phyloP scores from a whole-genome alignment of 2,888 invertebrate genomes.

The Helleia helle region DNA sequence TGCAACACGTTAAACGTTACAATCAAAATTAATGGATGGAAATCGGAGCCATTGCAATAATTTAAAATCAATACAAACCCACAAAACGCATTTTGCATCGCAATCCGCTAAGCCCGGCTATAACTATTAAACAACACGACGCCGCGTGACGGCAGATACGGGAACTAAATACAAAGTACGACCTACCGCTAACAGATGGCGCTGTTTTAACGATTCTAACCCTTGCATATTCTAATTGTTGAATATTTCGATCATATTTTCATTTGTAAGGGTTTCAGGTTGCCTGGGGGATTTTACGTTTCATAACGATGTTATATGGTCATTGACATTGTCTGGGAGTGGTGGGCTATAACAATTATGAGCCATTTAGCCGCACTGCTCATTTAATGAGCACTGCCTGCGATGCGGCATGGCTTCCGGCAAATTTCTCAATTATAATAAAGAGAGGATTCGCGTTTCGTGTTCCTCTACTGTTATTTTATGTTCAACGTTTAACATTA shows the following conservation, averaged over 20 bases:
- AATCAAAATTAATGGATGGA: slow-evolving; percentile 7
- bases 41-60: slow-evolving; percentile 17
- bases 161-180: slow-evolving; percentile 40
- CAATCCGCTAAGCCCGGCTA: slow-evolving; percentile 15
- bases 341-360: slow-evolving; percentile 38
- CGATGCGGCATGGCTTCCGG: slow-evolving; percentile 20
- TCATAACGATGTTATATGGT: slow-evolving; percentile 27
- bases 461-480: slow-evolving; percentile 29
- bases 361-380: slow-evolving; percentile 35
- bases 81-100: slow-evolving; percentile 23
- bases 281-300: slow-evolving; percentile 22
- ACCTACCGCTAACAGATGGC: slow-evolving; percentile 42
- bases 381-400: slow-evolving; percentile 37
- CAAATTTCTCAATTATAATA: slow-evolving; percentile 42
- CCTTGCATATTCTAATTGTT: slow-evolving; percentile 38
- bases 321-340: slow-evolving; percentile 31
- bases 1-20: slow-evolving; percentile 10
- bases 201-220: slow-evolving; percentile 33
- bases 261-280: slow-evolving; percentile 37
- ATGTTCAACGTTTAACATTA: slow-evolving; percentile 16
- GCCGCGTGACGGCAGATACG: slow-evolving; percentile 31
- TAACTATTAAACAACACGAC: slow-evolving; percentile 35
- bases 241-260: slow-evolving; percentile 37
- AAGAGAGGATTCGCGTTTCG: slow-evolving; percentile 24
- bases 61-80: slow-evolving; percentile 24